Evolutionary conservation across 1,140 invertebrate genomes (phyloP), one percentile per base, ranked within the genome.

Genomic region (Anoplophora glabripennis): DNA sequence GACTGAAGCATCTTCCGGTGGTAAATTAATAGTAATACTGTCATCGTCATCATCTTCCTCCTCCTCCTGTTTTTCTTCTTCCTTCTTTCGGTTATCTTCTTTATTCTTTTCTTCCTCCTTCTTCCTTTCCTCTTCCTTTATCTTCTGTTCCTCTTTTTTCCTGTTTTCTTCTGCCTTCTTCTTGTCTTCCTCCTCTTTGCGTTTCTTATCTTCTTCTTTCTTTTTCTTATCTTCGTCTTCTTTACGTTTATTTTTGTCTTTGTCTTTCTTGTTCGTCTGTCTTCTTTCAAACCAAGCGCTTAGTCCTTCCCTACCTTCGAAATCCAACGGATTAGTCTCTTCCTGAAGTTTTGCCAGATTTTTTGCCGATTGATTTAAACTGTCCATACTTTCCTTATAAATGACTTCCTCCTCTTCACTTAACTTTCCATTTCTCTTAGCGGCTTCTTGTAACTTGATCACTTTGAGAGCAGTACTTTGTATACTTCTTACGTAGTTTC

Each of bases 1-100:
- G 37, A 89, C 81, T 0, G 81, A 82, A 8, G 82, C 79, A 54
- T 80, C 79, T 11, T 81, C 78, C 7, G 81, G 76, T 10, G 80
- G 79, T 7, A 77, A 74, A 52, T 77, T 78, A 8, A 81, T 75
- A 10, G 77, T 69, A 3, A 79, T 76, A 7, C 68, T 68, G 18
- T 80, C 79, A 10, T 78, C 72, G 0, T 79, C 76, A 10, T 73
- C 75, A 33, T 79, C 71, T 12, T 80, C 78, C 64, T 80, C 79
- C 57, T 82, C 80, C 10, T 77, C 77, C 8, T 79, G 75, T 36
- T 69, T 53, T 14, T 69, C 69, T 38, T 70, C 48, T 36, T 61
- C 58, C 46, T 67, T 67, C 72, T 79, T 76, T 70, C 80, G 41
- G 17, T 66, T 41, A 17, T 65, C 41, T 14, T 61, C 42, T 15